Evolutionary conservation across 1,140 invertebrate species (phyloP), one percentile per base, ranked within the genome.

Genomic region (Holotrichia oblita): DNA sequence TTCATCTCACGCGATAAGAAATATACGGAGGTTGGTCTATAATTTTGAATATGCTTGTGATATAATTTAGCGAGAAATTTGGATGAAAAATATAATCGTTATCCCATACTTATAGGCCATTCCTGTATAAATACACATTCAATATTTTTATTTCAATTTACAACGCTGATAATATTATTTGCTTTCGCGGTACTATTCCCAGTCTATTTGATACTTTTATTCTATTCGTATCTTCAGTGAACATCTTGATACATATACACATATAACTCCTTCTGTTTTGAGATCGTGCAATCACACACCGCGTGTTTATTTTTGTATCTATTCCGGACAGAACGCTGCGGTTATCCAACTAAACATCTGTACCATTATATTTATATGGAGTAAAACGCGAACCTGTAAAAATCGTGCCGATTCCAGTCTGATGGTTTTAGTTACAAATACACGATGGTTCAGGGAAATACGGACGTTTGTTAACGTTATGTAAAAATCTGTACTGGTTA

Each of bases 271-370:
- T 69, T 69, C 61, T 24, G 61, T 34, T 27, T 34, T 24, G 61
- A 34, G 22, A 69, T 69, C 61, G 61, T 10, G 61, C 27, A 69
- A 34, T 69, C 61, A 34, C 61, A 34, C 61, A 69, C 7, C 61
- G 61, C 61, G 61, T 69, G 61, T 69, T 69, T 69, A 69, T 69
- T 69, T 69, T 69, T 69, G 61, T 69, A 22, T 69, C 61, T 69
- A 69, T 69, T 69, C 61, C 61, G 61, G 61, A 69, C 61, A 34
- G 61, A 69, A 69, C 61, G 20, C 61, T 69, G 61, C 61, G 61
- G 61, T 69, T 69, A 69, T 69, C 61, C 61, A 69, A 69, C 20
- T 12, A 69, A 69, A 69, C 61, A 69, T 69, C 61, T 69, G 61
- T 22, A 27, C 61, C 24, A 69, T 69, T 69, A 69, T 34, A 69